phyloP scores from a whole-genome alignment of 2,797 vertebrate genomes.

The Glossophaga mutica region DNA sequence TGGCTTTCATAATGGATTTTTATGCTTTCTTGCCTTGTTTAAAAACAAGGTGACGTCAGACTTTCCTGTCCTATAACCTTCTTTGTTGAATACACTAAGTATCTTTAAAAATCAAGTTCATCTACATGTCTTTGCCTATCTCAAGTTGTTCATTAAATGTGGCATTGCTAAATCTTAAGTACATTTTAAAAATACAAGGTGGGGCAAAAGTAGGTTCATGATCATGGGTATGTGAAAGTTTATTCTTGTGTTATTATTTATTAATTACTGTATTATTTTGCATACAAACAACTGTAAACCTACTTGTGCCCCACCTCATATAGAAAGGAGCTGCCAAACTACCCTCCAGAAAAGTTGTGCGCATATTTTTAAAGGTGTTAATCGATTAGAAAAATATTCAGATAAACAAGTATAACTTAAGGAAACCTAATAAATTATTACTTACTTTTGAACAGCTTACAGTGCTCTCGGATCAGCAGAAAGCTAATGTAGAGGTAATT shows the following conservation, averaged over 20 bases:
- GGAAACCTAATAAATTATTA: constrained; percentile 60
- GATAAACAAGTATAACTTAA: constrained; percentile 7
- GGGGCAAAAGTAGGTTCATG: not conserved
- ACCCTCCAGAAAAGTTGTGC: not conserved
- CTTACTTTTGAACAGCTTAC: constrained; percentile 87
- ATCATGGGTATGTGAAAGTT: not conserved
- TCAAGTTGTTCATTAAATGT: constrained; percentile 3
- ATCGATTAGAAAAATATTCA: not conserved
- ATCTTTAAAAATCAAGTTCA: constrained; percentile 15
- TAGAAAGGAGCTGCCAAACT: not conserved
- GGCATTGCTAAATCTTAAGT: not conserved
- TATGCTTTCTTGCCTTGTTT: not conserved
- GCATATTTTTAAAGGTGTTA: constrained; percentile 12
- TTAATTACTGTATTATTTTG: not conserved
- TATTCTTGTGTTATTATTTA: not conserved
- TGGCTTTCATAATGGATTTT: not conserved
- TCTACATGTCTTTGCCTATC: not conserved
- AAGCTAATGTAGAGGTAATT: constrained; percentile 92
- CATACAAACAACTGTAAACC: not conserved
- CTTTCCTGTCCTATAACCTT: not conserved
- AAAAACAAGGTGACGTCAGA: not conserved
- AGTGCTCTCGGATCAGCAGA: constrained; percentile 93
- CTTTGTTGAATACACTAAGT: not conserved
- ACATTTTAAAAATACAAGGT: not conserved
- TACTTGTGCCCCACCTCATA: not conserved